Conservation (phyloP, 2,797 vertebrate genomes). For the Toxotes lorentzi region DNA sequence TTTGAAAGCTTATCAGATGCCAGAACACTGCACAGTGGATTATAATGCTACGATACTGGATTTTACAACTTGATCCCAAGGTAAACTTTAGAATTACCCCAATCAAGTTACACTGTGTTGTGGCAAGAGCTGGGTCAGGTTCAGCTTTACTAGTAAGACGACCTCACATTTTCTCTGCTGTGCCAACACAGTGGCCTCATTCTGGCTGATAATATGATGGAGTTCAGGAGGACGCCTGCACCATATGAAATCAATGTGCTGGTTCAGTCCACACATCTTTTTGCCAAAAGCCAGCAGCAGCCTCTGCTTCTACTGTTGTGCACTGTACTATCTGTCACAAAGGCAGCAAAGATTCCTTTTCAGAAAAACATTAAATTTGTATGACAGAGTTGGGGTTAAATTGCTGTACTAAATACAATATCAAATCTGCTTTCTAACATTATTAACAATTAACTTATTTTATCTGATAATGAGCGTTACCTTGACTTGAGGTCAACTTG, state of each 20-base stretch:
- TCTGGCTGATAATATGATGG: slow-evolving; percentile 51
- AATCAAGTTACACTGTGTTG: slow-evolving; percentile 13
- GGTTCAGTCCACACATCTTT: slow-evolving; percentile 17
- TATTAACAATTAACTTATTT: neutral
- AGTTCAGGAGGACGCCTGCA: slow-evolving; percentile 39
- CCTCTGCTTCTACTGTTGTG: slow-evolving; percentile 3
- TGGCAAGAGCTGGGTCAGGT: slow-evolving; percentile 9
- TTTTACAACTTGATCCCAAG: slow-evolving; percentile 15
- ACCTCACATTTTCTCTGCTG: slow-evolving; percentile 26
- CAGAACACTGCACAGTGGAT: slow-evolving; percentile 25
- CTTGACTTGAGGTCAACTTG: slow-evolving; percentile 29
- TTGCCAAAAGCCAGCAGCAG: slow-evolving; percentile 26
- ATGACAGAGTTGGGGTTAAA: slow-evolving; percentile 11
- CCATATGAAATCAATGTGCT: slow-evolving; percentile 40
- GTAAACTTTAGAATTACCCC: slow-evolving; percentile 4
- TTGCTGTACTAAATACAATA: neutral
- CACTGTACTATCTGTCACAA: slow-evolving; percentile 12
- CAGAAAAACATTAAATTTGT: slow-evolving; percentile 8
- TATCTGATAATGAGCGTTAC: slow-evolving; percentile 22
- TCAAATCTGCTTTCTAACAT: slow-evolving; percentile 4
- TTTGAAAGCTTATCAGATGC: slow-evolving; percentile 19
- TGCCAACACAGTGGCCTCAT: slow-evolving; percentile 50
- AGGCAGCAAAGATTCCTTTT: slow-evolving; percentile 16
- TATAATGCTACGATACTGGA: neutral
- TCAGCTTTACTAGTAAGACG: slow-evolving; percentile 13